phyloP scores from a whole-genome alignment of 1,140 invertebrate species.

The Drosophila repleta region DNA sequence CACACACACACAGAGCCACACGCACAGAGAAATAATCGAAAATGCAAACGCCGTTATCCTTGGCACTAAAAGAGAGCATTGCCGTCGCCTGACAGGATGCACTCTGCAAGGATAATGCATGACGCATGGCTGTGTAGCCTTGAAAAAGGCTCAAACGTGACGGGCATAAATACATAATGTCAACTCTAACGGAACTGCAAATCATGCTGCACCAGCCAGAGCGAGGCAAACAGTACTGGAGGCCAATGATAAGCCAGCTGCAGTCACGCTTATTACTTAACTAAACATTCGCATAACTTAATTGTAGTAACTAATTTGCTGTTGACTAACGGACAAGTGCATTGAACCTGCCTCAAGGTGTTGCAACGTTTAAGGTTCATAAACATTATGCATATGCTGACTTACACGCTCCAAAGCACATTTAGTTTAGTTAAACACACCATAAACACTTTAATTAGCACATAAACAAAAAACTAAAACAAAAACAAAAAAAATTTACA shows the following conservation, averaged over 20 bases:
- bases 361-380: slow-evolving; percentile 2
- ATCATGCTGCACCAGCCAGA: neutral
- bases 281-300: neutral
- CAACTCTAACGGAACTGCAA: neutral
- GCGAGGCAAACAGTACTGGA: neutral
- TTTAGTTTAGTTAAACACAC: neutral
- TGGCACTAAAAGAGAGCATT: slow-evolving; percentile 77
- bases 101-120: slow-evolving; percentile 23
- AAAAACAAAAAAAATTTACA: neutral
- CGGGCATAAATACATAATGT: neutral
- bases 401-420: slow-evolving; percentile 29
- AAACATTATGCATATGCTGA: slow-evolving; percentile 14
- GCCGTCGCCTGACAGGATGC: slow-evolving; percentile 38
- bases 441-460: slow-evolving; percentile 11
- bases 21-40: slow-evolving; percentile 52
- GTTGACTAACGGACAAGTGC: slow-evolving; percentile 20
- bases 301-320: slow-evolving; percentile 5
- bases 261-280: neutral
- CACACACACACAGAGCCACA: neutral
- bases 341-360: slow-evolving; percentile 43
- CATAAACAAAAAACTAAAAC: neutral
- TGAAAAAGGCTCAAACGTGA: slow-evolving; percentile 17
- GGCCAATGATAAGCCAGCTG: too few species aligned
- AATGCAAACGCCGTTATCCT: slow-evolving; percentile 67
- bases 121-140: slow-evolving; percentile 14